Evolutionary conservation across 2,888 invertebrate genomes (phyloP), one percentile per base, ranked within the genome.

Genomic region (Drosophila meridiana): DNA sequence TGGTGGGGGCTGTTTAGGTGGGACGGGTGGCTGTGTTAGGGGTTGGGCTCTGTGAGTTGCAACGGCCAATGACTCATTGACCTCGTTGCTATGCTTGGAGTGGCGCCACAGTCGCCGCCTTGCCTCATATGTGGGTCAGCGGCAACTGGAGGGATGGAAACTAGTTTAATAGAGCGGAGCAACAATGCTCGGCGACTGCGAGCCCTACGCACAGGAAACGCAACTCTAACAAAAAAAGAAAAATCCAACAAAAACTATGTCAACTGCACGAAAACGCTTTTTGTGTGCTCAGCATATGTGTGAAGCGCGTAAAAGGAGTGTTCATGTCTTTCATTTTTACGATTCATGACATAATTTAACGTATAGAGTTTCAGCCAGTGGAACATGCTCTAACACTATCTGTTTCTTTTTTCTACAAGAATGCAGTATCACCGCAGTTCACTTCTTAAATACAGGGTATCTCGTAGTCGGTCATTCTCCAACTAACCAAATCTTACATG

Each of bases 1-100:
- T 56, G 60, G 48, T 30, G 36, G 30, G 20, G 30, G 11, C n/a
- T 13, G 2, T 30, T 4, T 7, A 11, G 7, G 0, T 0, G n/a
- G 32, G 13, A 3, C 11, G n/a, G 20, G 0, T 40, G n/a, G 47
- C 7, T 28, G 47, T 47, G 0, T 2, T 11, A 32, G 55, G 55
- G 28, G 38, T 40, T 14, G 43, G 26, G 58, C 26, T 26, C 26
- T 28, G 14, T 45, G 28, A 36, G 30, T 70, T 62, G 74, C 58
- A 62, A 28, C 83, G 86, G 89, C 73, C 86, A 89, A 82, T 89
- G 86, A 89, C 86, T 86, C 87, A 86, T 86, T 87, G 87, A 87
- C 87, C 90, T 83, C 73, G 74, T 88, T 87, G 71, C 60, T 45
- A 32, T 45, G 56, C 63, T 47, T 74, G 45, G 40, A 67, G 63